Conservation (phyloP, 2,888 invertebrate species). For the Zootermopsis nevadensis region DNA sequence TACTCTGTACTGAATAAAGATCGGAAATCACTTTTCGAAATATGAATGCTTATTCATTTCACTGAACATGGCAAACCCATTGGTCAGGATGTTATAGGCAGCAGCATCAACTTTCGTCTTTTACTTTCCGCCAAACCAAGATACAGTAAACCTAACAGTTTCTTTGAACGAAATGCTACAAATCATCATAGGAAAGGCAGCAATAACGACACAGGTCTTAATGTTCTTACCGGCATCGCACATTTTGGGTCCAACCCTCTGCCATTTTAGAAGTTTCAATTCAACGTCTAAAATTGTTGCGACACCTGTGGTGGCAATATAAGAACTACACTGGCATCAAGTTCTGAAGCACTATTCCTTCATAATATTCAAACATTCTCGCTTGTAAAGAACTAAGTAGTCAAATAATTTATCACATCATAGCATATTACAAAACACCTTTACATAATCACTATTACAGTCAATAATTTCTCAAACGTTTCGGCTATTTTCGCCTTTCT, state of each 20-base stretch:
- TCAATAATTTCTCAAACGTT: background rate
- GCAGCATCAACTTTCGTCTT: background rate
- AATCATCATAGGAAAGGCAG: background rate
- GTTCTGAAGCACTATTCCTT: background rate
- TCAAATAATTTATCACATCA: background rate
- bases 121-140: background rate
- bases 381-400: background rate
- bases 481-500: background rate
- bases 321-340: background rate
- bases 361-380: background rate
- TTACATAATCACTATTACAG: background rate
- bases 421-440: background rate
- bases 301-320: slow-evolving; percentile 25
- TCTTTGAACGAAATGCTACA: background rate
- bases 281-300: slow-evolving; percentile 9
- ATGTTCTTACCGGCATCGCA: slow-evolving; percentile 53
- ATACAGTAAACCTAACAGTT: background rate
- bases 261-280: slow-evolving; percentile 52
- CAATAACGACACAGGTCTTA: background rate
- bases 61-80: background rate
- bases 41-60: background rate
- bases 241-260: slow-evolving; percentile 55
- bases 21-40: background rate
- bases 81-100: background rate
- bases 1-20: background rate